Conservation (phyloP, 92 coral and sea anemone genomes). For the Meandrina meandrites region DNA sequence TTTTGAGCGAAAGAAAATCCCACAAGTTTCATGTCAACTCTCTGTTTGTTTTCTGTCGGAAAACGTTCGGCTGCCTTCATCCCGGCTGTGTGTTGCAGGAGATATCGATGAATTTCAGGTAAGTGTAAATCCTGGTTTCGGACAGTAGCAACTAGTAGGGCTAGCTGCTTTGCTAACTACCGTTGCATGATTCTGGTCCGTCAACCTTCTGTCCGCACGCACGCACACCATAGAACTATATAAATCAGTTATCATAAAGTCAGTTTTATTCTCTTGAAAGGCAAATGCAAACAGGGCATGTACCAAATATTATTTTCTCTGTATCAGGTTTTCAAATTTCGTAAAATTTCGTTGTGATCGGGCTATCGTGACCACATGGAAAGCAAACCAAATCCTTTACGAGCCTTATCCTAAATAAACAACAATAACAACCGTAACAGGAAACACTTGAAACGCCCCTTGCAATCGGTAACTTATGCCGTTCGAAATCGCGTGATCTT, state of each 20-base stretch:
- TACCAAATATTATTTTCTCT: not conserved
- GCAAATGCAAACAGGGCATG: not conserved
- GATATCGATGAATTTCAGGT: not conserved
- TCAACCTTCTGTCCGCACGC: not conserved
- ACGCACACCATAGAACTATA: not conserved
- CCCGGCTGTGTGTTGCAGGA: not conserved
- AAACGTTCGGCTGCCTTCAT: not conserved
- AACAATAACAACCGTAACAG: not conserved
- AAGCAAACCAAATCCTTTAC: not conserved
- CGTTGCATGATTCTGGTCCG: not conserved
- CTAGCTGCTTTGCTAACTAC: not conserved
- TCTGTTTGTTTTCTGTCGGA: not conserved
- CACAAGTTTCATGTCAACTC: not conserved
- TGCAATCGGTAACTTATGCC: not conserved
- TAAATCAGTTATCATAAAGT: not conserved
- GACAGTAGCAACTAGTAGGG: not conserved
- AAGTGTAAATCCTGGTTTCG: not conserved
- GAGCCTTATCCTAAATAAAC: not conserved
- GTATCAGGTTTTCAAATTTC: not conserved
- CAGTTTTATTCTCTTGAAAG: not conserved
- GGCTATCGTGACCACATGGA: not conserved
- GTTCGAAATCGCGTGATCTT: not conserved
- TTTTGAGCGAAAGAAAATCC: not conserved
- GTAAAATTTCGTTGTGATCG: not conserved
- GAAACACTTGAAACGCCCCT: not conserved